phyloP scores from a whole-genome alignment of 2,797 vertebrate species.

The Margarornis squamiger region DNA sequence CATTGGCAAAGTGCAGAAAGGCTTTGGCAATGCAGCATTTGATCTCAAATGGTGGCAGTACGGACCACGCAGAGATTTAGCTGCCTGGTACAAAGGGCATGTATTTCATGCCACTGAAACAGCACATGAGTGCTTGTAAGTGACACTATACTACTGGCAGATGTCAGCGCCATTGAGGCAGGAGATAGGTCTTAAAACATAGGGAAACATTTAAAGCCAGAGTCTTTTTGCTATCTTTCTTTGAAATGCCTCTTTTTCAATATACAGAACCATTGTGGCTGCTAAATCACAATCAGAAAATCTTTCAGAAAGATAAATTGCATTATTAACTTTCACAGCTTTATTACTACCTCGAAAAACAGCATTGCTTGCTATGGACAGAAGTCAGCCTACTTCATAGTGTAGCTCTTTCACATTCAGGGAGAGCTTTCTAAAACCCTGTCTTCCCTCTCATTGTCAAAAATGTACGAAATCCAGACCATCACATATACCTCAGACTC shows the following conservation, averaged over 20 bases:
- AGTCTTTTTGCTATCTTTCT: not conserved
- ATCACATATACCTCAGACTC: not conserved
- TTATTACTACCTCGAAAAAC: not conserved
- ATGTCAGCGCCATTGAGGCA: not conserved
- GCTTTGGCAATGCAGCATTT: constrained; percentile 17
- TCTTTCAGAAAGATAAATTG: not conserved
- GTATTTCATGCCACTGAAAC: not conserved
- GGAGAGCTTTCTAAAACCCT: not conserved
- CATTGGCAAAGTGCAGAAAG: constrained; percentile 17
- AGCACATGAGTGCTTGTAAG: not conserved
- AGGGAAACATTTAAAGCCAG: not conserved
- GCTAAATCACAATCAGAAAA: not conserved
- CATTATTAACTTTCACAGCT: not conserved
- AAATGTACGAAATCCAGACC: not conserved
- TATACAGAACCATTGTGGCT: not conserved
- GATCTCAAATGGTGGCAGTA: constrained; percentile 39
- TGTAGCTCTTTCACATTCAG: not conserved
- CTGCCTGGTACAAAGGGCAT: constrained; percentile 24
- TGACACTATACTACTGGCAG: not conserved
- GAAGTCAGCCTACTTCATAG: not conserved
- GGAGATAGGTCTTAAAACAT: not conserved
- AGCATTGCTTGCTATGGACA: not conserved
- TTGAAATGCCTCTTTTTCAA: not conserved
- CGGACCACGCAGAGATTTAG: not conserved
- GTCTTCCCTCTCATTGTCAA: not conserved